phyloP scores from a whole-genome alignment of 2,113 vertebrate genomes.

The Scalopus aquaticus region DNA sequence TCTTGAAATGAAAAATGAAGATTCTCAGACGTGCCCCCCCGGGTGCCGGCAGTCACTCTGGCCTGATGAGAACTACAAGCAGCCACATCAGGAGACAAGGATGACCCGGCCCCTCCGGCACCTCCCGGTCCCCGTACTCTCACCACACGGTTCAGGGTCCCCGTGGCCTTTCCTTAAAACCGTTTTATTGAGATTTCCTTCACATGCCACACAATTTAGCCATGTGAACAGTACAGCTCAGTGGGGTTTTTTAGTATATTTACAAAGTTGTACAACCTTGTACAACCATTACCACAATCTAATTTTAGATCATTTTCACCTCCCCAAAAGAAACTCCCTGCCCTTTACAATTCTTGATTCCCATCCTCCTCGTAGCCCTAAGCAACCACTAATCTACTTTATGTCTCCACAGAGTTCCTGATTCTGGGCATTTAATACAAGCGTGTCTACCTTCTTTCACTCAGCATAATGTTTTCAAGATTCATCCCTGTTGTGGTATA shows the following conservation, averaged over 20 bases:
- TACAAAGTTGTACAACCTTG: neutral
- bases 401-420: neutral
- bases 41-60: neutral
- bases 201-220: neutral
- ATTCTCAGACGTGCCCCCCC: too few relatives aligned
- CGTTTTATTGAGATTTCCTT: neutral
- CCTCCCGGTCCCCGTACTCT: neutral
- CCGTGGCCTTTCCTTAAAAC: neutral
- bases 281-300: too few relatives aligned
- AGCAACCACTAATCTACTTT: neutral
- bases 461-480: neutral
- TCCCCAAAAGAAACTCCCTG: neutral
- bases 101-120: accelerated
- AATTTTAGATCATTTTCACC: neutral
- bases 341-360: neutral
- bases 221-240: neutral
- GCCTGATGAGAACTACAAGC: too few relatives aligned
- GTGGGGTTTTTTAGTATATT: neutral
- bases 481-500: neutral
- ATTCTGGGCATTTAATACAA: neutral
- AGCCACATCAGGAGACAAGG: neutral
- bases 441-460: neutral
- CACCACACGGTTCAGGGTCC: too few relatives aligned
- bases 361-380: neutral
- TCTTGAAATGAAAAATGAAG: neutral